Evolutionary conservation across 1,140 invertebrate genomes (phyloP), one percentile per base, ranked within the genome.

Genomic region (Dendroctonus valens): DNA sequence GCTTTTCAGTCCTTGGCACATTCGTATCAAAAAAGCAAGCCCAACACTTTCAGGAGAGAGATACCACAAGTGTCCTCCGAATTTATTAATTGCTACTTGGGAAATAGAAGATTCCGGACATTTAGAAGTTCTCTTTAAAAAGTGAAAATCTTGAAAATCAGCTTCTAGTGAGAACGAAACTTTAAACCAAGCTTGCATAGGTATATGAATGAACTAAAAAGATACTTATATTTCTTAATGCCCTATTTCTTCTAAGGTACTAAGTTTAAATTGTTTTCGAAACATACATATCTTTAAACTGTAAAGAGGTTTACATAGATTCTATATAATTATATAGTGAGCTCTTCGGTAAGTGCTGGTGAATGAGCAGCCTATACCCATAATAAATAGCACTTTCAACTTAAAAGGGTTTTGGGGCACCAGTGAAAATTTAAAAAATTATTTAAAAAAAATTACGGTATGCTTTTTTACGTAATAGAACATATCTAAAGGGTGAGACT

Each of bases 251-350:
- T 69, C 69, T 59, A 62, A 55, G 2, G 49, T 46, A 42, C 52
- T 72, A 9, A 75, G 65, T 55, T 70, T 69, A 37, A 71, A 75
- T 57, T 74, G 67, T 11, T 57, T 48, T 6, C 61, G 60, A 54
- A 70, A 67, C 41, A 76, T 69, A 50, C 40, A 61, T 66, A 70
- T 67, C 67, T 63, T 66, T 54, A 69, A 39, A 48, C 15, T 68
- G 80, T 63, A 81, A 77, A 51, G 74, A 71, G 73, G 71, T 79
- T 38, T 73, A 61, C 73, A 79, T 75, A 74, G 73, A 76, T 52
- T 73, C 59, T 49, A 77, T 76, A 51, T 79, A 26, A 26, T 26
- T 26, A 75, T 79, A 72, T 26, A 26, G 1, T 26, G 3, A 1
- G 3, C 3, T 26, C 3, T 26, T 26, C 3, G 3, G 26, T 26